A percentile compares a stretch with the other conserved stretches of the same genome.
Conservation (phyloP, 2,797 vertebrate species). For the Alosa sapidissima region DNA sequence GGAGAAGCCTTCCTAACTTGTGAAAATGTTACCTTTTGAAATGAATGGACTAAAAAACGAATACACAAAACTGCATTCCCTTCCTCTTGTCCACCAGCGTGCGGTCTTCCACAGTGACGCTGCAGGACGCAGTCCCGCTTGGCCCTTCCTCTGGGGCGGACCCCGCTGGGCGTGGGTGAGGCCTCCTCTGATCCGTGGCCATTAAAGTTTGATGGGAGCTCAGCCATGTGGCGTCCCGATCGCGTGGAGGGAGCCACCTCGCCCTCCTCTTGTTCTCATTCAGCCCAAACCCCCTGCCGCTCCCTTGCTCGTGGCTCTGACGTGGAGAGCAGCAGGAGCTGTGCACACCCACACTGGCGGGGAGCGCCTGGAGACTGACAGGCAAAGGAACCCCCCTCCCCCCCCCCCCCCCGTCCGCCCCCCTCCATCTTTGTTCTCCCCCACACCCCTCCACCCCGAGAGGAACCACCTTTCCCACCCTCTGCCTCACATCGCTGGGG, state of each 20-base stretch:
- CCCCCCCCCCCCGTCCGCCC: background rate
- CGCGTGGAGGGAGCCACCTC: background rate
- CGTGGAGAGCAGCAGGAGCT: background rate
- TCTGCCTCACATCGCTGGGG: conserved; percentile 52
- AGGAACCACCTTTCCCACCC: conserved; percentile 23
- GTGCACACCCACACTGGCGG: background rate
- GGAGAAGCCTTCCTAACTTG: background rate
- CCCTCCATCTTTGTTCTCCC: background rate
- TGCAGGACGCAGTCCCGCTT: background rate
- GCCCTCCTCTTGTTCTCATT: background rate
- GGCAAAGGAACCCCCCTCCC: background rate
- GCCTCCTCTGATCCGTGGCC: background rate
- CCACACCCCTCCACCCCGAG: background rate
- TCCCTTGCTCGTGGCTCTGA: background rate
- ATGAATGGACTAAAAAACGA: background rate
- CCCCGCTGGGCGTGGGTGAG: background rate
- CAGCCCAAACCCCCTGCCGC: background rate
- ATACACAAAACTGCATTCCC: background rate
- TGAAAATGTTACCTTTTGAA: background rate
- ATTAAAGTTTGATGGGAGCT: background rate
- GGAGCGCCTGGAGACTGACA: background rate
- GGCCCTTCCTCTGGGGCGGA: background rate
- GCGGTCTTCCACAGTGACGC: background rate
- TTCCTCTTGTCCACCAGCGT: background rate
- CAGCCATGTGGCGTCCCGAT: background rate